Conservation (phyloP, 1,140 invertebrate species). For the Amphibalanus amphitrite region DNA sequence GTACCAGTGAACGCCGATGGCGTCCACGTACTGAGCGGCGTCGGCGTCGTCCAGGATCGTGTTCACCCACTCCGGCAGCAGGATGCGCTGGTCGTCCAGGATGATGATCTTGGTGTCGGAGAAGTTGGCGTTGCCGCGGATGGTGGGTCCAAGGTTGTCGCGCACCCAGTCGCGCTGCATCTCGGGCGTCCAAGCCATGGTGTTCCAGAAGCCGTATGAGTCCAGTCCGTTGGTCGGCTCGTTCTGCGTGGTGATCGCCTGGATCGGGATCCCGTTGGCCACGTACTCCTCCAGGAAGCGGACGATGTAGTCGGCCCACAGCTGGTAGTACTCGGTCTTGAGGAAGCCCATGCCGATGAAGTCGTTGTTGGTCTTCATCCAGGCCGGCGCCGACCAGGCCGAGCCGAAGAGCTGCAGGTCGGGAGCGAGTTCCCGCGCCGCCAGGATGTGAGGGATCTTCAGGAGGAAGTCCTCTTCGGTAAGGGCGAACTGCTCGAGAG, state of each 20-base stretch:
- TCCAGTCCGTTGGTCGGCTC: slow-evolving; percentile 34
- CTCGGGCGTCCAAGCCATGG: slow-evolving; percentile 50
- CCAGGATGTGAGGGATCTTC: too few species aligned
- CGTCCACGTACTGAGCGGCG: too few species aligned
- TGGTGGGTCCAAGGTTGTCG: slow-evolving; percentile 45
- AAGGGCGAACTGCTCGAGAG: too few species aligned
- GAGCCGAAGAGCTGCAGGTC: slow-evolving; percentile 42
- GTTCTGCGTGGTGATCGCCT: slow-evolving; percentile 43
- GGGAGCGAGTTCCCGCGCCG: too few species aligned
- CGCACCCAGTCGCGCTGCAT: too few species aligned
- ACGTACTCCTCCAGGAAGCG: slow-evolving; percentile 43
- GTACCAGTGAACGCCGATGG: too few species aligned
- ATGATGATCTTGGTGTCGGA: too few species aligned
- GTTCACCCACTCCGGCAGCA: too few species aligned
- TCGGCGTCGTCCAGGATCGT: too few species aligned
- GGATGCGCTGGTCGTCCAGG: too few species aligned
- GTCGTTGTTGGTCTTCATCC: slow-evolving; percentile 75
- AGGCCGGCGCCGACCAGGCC: slow-evolving; percentile 68
- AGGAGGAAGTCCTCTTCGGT: too few species aligned
- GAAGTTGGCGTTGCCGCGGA: too few species aligned
- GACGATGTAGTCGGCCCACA: slow-evolving; percentile 60
- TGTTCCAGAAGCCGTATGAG: slow-evolving; percentile 40
- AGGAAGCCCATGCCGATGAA: slow-evolving; percentile 37
- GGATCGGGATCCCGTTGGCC: slow-evolving; percentile 33
- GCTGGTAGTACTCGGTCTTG: slow-evolving; percentile 48